Conservation (phyloP, 2,888 invertebrate genomes). For the Lypha dubia region DNA sequence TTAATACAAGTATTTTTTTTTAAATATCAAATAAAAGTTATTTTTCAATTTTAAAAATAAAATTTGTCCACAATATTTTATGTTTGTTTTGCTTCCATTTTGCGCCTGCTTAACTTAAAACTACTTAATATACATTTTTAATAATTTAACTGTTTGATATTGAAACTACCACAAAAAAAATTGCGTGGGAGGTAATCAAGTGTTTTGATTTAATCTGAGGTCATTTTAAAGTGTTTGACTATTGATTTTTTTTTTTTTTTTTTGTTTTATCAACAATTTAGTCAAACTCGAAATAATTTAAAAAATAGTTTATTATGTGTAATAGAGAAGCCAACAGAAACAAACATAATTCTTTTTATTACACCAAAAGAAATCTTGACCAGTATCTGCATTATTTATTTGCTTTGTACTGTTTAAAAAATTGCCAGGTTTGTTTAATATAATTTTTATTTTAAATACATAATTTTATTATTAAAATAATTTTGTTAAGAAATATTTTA, state of each 20-base stretch:
- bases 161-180: background rate
- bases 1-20: no score
- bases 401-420: no score
- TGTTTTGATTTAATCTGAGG: constrained; percentile 24
- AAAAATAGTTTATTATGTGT: constrained; percentile 8
- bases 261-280: background rate
- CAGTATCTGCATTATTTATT: no score
- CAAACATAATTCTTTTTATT: background rate
- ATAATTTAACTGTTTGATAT: constrained; percentile 20
- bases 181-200: constrained; percentile 25
- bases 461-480: background rate
- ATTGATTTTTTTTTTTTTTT: background rate
- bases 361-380: background rate
- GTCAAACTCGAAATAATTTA: background rate
- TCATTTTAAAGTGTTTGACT: constrained; percentile 13
- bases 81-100: background rate
- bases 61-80: background rate
- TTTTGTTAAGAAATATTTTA: background rate
- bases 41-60: no score
- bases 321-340: background rate
- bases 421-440: background rate
- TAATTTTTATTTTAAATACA: background rate
- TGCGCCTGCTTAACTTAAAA: background rate
- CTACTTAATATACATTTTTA: background rate
- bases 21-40: no score